Evolutionary conservation across 2,888 invertebrate genomes (phyloP).

Genomic region (Octonoba sinensis): DNA sequence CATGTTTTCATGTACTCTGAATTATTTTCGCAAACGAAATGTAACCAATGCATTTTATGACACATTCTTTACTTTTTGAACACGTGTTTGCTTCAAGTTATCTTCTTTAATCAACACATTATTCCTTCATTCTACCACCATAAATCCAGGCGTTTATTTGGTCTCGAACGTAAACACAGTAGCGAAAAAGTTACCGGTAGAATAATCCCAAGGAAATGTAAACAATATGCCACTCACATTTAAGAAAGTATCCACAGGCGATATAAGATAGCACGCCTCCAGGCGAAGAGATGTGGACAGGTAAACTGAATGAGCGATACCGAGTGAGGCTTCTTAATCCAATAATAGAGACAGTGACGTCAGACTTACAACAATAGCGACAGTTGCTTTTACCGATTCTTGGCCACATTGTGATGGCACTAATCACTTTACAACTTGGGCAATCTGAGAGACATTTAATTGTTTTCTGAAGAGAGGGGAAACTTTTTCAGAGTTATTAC

Average conservation of each 20-base stretch:
- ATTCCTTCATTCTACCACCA: too few species aligned
- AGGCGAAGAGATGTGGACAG: conserved; percentile 44
- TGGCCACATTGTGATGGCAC: conserved; percentile 47
- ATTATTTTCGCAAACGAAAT: too few species aligned
- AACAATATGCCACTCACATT: conserved; percentile 41
- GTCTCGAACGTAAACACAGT: background rate
- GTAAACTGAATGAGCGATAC: conserved; percentile 44
- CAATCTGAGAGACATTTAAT: conserved; percentile 34
- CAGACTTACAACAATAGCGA: conserved; percentile 50
- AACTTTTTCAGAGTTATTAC: too few species aligned
- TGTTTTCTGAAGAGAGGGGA: background rate
- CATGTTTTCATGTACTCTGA: too few species aligned
- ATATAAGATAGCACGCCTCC: conserved; percentile 21
- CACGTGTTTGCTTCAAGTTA: too few species aligned
- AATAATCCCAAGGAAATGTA: conserved; percentile 3
- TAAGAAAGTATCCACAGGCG: conserved; percentile 32
- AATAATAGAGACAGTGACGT: conserved; percentile 59
- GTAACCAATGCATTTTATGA: too few species aligned
- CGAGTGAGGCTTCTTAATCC: conserved; percentile 52
- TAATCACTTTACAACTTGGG: conserved; percentile 29
- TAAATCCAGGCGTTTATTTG: too few species aligned
- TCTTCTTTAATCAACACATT: too few species aligned
- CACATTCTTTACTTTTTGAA: too few species aligned
- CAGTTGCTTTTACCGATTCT: conserved; percentile 38
- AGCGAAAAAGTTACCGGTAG: background rate